A percentile compares a stretch with the other conserved stretches of the same genome.
Evolutionary conservation across 2,888 invertebrate species (phyloP).

Genomic region (Muscina levida): DNA sequence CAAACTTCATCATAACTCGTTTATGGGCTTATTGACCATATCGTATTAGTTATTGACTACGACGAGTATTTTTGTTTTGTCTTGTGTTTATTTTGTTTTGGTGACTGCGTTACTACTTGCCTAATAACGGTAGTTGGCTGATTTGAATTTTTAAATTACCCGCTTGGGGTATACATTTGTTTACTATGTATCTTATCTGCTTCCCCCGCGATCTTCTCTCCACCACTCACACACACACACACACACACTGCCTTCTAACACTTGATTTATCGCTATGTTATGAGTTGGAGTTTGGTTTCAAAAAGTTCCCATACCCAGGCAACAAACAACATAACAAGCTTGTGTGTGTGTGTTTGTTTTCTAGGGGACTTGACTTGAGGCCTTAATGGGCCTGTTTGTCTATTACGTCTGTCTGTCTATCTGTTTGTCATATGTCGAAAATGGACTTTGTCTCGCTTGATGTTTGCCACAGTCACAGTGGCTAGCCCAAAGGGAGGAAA

Average conservation of each 20-base stretch:
- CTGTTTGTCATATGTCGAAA: no score
- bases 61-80: no score
- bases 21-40: no score
- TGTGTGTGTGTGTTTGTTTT: background rate
- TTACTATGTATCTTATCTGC: no score
- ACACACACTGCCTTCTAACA: background rate
- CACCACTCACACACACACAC: background rate
- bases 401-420: background rate
- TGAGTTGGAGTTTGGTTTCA: background rate
- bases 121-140: constrained; percentile 17
- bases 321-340: background rate
- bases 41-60: no score
- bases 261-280: background rate
- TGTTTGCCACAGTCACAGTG: no score
- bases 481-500: no score
- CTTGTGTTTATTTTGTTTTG: no score
- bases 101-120: background rate
- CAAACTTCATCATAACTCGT: no score
- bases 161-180: background rate
- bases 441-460: no score
- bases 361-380: background rate
- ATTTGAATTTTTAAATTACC: constrained; percentile 3
- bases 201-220: background rate
- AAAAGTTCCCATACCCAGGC: background rate
- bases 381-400: constrained; percentile 4